Evolutionary conservation across 2,113 vertebrate genomes (phyloP), one percentile per base, ranked within the genome.

Genomic region (Lepisosteus osseus): DNA sequence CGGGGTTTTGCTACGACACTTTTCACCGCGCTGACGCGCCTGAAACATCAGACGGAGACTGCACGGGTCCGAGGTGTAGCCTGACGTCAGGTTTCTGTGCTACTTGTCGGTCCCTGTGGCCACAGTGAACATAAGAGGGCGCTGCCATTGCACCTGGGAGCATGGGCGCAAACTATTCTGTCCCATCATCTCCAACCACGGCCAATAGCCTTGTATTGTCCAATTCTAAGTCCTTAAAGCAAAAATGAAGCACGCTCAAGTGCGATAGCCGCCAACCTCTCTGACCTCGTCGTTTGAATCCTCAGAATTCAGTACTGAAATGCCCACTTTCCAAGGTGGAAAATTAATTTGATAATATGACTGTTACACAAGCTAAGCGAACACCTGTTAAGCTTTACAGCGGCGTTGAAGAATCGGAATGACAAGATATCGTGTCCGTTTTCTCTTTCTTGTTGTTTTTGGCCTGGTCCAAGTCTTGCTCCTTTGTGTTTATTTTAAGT

Each of bases 101-200:
- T 83, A 80, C 80, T 59, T 65, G n/a, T 79, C 84, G 85, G 86
- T 89, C 89, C 87, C 86, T 79, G 74, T 87, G 88, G 90, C 86
- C 89, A 81, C 81, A 89, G 78, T 92, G 92, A 91, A 93, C 92
- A 92, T 92, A 90, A 93, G 92, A 92, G 92, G 92, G 92, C 92
- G 92, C 92, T 92, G 85, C 92, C 91, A 91, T 89, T 86, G 90
- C 92, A 92, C 92, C 90, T 92, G 92, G 91, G 83, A 77, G 72
- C 57, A 72, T 85, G 59, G 72, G 9, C 68, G 65, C 65, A 45
- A 73, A 57, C 41, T 54, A 80, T 73, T 83, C 83, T 88, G 86
- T 83, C 87, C 90, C 79, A 77, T 78, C 80, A 82, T 80, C 77
- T 84, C 79, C 65, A 70, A 70, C 79, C 84, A 70, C 79, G 86